These are phyloP conservation scores for Styela plicata DNA, from an alignment of 23 tunicate genomes.

Conservation along the genomic window DNA sequence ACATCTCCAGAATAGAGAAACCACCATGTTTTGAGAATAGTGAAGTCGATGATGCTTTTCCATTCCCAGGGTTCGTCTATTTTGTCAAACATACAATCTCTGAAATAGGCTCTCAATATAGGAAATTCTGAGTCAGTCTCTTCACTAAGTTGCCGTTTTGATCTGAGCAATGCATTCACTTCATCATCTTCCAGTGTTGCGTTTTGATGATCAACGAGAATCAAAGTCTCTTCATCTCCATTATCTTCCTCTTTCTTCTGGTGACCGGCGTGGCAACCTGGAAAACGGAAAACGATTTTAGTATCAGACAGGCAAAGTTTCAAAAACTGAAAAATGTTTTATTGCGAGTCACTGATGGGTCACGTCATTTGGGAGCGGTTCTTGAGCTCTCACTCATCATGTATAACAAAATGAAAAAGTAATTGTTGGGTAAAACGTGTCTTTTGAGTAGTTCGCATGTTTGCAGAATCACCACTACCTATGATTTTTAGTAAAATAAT, in stretches of 20 bases:
- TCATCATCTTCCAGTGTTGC: not conserved
- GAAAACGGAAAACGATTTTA: too few relatives aligned
- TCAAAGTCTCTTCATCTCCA: not conserved
- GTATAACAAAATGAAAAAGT: too few relatives aligned
- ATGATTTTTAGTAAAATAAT: too few relatives aligned
- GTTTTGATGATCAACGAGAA: not conserved
- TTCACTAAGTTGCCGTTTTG: conserved; percentile 17
- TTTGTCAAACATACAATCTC: conserved; percentile 30
- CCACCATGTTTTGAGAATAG: conserved; percentile 47
- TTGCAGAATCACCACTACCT: too few relatives aligned
- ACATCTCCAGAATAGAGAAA: conserved; percentile 19
- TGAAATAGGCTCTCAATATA: conserved; percentile 23
- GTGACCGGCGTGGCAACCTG: not conserved
- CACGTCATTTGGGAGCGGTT: too few relatives aligned
- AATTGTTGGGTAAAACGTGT: too few relatives aligned
- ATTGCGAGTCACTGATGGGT: too few relatives aligned
- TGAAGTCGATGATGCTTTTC: conserved; percentile 51
- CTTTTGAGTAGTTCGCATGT: too few relatives aligned
- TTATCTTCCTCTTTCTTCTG: not conserved
- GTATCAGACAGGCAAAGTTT: too few relatives aligned
- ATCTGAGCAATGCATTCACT: not conserved
- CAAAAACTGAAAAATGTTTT: too few relatives aligned
- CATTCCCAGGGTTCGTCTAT: conserved; percentile 50
- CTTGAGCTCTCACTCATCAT: too few relatives aligned
- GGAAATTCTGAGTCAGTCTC: not conserved